A percentile compares a stretch with the other conserved stretches of the same genome.
Evolutionary conservation across 2,797 vertebrate species (phyloP).

Genomic region (Pangasius sanitwongsei): DNA sequence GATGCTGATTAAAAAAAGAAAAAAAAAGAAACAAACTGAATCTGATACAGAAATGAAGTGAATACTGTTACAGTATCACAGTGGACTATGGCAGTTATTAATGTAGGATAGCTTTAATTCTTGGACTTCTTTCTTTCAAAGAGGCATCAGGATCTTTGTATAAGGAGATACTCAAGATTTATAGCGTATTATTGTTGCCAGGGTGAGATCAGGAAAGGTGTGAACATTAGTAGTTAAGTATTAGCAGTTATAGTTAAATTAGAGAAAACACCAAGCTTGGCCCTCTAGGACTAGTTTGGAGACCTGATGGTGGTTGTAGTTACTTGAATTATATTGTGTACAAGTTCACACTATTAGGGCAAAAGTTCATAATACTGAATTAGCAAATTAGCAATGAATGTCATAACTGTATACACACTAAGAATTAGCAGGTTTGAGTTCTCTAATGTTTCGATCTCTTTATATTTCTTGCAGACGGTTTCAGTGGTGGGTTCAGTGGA

Average conservation of each 20-base stretch:
- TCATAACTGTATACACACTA: neutral
- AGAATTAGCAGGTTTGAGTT: neutral
- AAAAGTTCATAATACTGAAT: neutral
- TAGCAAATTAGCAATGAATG: neutral
- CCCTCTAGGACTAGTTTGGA: neutral
- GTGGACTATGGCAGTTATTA: neutral
- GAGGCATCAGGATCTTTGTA: neutral
- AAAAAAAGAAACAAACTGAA: neutral
- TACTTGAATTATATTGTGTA: neutral
- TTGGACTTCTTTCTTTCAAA: neutral
- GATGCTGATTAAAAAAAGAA: neutral
- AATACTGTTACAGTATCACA: neutral
- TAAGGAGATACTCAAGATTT: neutral
- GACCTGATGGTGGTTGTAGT: neutral
- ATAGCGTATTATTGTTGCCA: neutral
- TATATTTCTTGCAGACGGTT: slow-evolving; percentile 81
- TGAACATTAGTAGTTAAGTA: neutral
- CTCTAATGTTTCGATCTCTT: slow-evolving; percentile 35
- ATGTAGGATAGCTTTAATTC: neutral
- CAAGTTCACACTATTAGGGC: neutral
- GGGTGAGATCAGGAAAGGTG: neutral
- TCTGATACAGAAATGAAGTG: neutral
- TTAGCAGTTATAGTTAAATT: neutral
- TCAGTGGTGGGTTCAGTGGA: slow-evolving; percentile 86
- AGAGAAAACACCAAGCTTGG: neutral